Conservation (phyloP, 2,888 invertebrate species). For the Esperia sulphurella region DNA sequence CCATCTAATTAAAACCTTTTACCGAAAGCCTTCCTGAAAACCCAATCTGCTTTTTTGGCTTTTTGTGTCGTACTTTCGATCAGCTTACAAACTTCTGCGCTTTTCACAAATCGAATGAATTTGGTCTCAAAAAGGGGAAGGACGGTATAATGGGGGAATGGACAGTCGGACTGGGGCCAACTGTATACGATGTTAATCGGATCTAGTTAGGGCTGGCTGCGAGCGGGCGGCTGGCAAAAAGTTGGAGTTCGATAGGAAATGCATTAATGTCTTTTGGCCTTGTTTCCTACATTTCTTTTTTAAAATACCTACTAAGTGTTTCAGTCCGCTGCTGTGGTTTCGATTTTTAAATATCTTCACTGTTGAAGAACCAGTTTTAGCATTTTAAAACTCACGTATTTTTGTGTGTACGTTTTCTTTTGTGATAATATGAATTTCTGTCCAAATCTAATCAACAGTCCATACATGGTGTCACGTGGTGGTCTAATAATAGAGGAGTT, state of each 20-base stretch:
- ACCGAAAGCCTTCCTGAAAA: neutral
- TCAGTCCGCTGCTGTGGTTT: neutral
- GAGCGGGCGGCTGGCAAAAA: slow-evolving; percentile 5
- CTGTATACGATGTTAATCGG: slow-evolving; percentile 33
- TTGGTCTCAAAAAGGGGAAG: slow-evolving; percentile 33
- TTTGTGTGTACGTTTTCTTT: too few relatives aligned
- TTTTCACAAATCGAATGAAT: slow-evolving; percentile 16
- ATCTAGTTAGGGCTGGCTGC: slow-evolving; percentile 27
- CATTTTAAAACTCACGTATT: too few relatives aligned
- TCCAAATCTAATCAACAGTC: too few relatives aligned
- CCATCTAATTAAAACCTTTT: too few relatives aligned
- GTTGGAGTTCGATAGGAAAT: neutral
- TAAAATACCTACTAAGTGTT: neutral
- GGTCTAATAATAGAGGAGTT: too few relatives aligned
- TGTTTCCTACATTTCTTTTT: neutral
- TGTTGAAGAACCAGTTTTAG: too few relatives aligned
- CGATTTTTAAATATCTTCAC: too few relatives aligned
- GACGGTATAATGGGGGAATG: slow-evolving; percentile 20
- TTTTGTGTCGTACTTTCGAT: neutral
- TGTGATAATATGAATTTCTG: too few relatives aligned
- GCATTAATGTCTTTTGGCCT: neutral
- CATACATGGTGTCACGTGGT: too few relatives aligned
- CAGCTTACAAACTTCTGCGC: neutral
- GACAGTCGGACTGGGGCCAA: slow-evolving; percentile 7
- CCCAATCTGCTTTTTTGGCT: neutral